phyloP scores from a whole-genome alignment of 2,888 invertebrate species.

The Copidosoma aretas region DNA sequence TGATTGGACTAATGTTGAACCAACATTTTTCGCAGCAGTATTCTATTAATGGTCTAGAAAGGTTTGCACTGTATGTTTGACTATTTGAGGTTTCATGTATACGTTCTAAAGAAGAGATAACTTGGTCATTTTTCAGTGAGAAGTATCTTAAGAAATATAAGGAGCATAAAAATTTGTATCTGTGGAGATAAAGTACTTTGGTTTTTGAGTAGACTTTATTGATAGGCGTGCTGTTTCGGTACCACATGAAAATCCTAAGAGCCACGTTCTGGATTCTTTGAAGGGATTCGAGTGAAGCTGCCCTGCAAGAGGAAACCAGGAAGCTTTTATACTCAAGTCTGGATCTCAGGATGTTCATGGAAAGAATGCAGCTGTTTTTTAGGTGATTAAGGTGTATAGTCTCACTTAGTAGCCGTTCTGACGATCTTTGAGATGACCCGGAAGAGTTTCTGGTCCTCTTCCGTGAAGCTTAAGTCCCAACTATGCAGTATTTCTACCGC shows the following conservation, averaged over 20 bases:
- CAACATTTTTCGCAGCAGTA: neutral
- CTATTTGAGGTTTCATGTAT: constrained; percentile 4
- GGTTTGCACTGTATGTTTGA: constrained; percentile 22
- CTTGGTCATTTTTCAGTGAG: neutral
- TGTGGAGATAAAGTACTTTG: constrained; percentile 20
- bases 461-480: too few relatives aligned
- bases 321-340: constrained; percentile 40
- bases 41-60: neutral
- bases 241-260: constrained; percentile 25
- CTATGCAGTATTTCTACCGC: too few relatives aligned
- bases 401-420: too few relatives aligned
- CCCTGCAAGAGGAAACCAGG: constrained; percentile 20
- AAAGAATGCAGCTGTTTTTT: too few relatives aligned
- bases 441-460: too few relatives aligned
- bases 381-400: too few relatives aligned
- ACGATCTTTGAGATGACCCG: too few relatives aligned
- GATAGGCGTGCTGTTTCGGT: constrained; percentile 20
- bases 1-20: neutral
- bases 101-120: constrained; percentile 18
- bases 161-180: constrained; percentile 25
- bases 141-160: constrained; percentile 26
- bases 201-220: constrained; percentile 19
- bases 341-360: too few relatives aligned
- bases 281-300: constrained; percentile 15
- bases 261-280: constrained; percentile 36